These are phyloP conservation scores for Eupithecia abbreviata DNA, from an alignment of 2,888 invertebrate genomes.

Conservation along the genomic window DNA sequence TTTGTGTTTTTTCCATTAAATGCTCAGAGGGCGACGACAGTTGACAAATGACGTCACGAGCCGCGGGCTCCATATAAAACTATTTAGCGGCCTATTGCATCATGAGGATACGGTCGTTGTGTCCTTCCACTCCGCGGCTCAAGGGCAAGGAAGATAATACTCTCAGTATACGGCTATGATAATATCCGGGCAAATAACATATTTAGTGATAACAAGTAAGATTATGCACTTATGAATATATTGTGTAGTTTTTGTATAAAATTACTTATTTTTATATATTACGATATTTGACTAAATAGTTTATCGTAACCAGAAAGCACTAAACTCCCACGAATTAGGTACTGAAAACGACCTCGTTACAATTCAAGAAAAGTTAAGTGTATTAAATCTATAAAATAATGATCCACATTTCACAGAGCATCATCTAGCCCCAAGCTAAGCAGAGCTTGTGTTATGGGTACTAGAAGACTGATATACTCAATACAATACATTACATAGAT, in stretches of 20 bases:
- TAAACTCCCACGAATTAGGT: background rate
- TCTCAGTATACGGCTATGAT: background rate
- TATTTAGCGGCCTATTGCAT: conserved; percentile 68
- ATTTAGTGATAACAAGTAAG: background rate
- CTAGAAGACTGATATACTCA: no score
- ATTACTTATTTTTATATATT: no score
- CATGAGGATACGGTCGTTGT: conserved; percentile 55
- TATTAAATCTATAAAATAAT: background rate
- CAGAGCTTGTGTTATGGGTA: no score
- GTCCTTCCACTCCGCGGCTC: conserved; percentile 6
- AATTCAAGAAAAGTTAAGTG: background rate
- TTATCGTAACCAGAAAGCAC: background rate
- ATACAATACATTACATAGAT: no score
- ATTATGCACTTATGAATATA: no score
- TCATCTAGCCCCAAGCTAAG: no score
- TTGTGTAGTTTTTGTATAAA: no score
- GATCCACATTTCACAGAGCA: no score
- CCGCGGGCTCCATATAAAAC: conserved; percentile 61
- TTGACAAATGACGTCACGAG: conserved; percentile 57
- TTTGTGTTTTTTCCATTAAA: background rate
- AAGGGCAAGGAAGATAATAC: background rate
- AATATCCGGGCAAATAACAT: background rate
- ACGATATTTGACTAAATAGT: no score
- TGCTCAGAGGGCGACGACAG: background rate
- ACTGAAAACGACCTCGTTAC: background rate